Evolutionary conservation across 2,888 invertebrate genomes (phyloP), one percentile per base, ranked within the genome.

Genomic region (Eumacrocentrus americanus): DNA sequence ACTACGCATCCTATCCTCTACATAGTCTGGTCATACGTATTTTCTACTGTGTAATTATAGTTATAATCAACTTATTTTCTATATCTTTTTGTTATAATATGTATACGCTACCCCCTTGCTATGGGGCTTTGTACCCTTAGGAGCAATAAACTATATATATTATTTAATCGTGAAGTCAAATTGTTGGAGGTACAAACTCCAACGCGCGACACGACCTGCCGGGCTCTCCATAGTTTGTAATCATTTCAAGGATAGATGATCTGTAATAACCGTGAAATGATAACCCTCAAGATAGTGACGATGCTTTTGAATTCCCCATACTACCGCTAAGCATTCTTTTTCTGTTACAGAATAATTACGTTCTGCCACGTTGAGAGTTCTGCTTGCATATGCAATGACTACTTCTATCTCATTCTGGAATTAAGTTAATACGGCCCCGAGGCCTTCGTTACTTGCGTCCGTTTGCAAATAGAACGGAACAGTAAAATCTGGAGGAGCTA

Each of bases 231-330:
- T 29, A n/a, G 11, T 22, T 12, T 37, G 18, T 1, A 60, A 16
- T 60, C 60, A 64, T 16, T 54, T 34, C 3, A 60, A 22, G 5
- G 51, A 40, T 18, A 46, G 58, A 47, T 65, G 61, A 42, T 66
- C 60, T 0, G 51, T 61, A 1, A 65, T 55, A 1, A 63, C 62
- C 0, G 38, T 55, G 23, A 60, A 62, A 3, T 22, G n/a, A 22
- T 61, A 63, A 1, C 58, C 62, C 20, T 58, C 60, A 1, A 58
- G 18, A 35, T 56, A 60, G 5, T 9, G 7, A 3, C 57, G 16
- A 18, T 57, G 37, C 40, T 63, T 57, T 7, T 22, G 20, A 3
- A 60, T 56, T 2, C 34, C 23, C 60, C 60, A 62, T 1, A 59
- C 7, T 3, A 59, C 48, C 3, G 44, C 44, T 34, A 44, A 3